Conservation (phyloP, 37 sponge, comb jelly and placozoan species). For the Halichondria panicea region DNA sequence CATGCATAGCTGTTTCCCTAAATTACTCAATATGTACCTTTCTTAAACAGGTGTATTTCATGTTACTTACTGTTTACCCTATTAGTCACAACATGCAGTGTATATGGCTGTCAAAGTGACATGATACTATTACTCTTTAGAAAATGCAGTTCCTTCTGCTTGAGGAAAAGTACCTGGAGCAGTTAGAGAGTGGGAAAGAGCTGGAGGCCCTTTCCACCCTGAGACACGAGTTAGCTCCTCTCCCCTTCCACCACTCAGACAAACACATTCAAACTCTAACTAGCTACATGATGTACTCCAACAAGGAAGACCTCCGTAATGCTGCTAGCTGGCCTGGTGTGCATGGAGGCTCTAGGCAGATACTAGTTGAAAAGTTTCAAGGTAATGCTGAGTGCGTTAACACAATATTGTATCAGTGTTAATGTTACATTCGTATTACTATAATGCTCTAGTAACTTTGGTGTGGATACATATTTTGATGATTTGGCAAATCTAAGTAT, state of each 20-base stretch:
- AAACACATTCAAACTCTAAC: constrained; percentile 71
- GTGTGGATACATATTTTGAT: too few relatives aligned
- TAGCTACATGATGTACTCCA: constrained; percentile 85
- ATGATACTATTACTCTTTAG: constrained; percentile 27
- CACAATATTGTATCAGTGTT: too few relatives aligned
- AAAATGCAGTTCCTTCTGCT: constrained; percentile 82
- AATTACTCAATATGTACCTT: not conserved
- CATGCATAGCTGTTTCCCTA: not conserved
- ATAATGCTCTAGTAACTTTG: too few relatives aligned
- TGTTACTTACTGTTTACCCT: not conserved
- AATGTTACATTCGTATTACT: too few relatives aligned
- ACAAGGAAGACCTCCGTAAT: constrained; percentile 67
- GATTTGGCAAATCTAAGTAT: too few relatives aligned
- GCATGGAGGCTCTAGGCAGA: constrained; percentile 74
- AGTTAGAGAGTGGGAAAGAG: constrained; percentile 72
- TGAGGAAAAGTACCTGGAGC: constrained; percentile 97
- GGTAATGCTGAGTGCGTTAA: constrained; percentile 53
- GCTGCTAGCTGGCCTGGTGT: constrained; percentile 90
- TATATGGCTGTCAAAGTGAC: too few relatives aligned
- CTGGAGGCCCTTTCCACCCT: constrained; percentile 88
- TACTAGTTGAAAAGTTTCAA: constrained; percentile 87
- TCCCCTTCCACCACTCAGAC: constrained; percentile 65
- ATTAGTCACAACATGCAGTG: too few relatives aligned
- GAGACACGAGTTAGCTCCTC: constrained; percentile 79
- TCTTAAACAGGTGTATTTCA: not conserved